These are phyloP conservation scores for Vultur gryphus DNA, from an alignment of 2,797 vertebrate genomes.

Conservation along the genomic window DNA sequence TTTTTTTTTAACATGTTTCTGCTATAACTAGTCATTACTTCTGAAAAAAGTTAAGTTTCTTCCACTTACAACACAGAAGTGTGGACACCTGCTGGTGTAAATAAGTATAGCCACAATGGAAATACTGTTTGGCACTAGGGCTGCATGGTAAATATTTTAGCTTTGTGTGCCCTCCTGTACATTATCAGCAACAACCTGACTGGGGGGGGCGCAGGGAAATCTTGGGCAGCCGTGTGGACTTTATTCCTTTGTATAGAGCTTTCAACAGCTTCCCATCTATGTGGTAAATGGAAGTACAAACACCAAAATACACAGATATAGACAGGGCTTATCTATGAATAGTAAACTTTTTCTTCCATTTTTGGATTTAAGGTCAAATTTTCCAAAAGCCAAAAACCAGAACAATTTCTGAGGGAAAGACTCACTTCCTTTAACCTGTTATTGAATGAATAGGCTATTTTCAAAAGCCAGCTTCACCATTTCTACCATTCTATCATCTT, in stretches of 20 bases:
- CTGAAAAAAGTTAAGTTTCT: neutral
- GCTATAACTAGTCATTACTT: neutral
- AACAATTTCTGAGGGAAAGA: neutral
- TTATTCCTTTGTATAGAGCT: neutral
- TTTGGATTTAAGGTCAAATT: neutral
- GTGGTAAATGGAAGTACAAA: neutral
- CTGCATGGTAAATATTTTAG: neutral
- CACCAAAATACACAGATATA: neutral
- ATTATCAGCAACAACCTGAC: neutral
- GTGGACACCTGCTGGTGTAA: neutral
- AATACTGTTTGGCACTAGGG: neutral
- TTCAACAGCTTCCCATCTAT: neutral
- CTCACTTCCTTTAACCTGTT: neutral
- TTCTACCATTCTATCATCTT: neutral
- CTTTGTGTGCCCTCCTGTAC: neutral
- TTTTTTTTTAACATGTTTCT: neutral
- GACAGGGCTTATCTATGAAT: neutral
- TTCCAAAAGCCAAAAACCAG: neutral
- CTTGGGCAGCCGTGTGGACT: neutral
- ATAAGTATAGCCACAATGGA: neutral
- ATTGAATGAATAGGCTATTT: neutral
- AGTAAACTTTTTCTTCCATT: neutral
- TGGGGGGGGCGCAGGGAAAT: rapidly evolving
- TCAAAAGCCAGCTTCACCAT: neutral
- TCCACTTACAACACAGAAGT: neutral